Conservation (phyloP, 2,888 invertebrate genomes). For the Sminthurides aquaticus region DNA sequence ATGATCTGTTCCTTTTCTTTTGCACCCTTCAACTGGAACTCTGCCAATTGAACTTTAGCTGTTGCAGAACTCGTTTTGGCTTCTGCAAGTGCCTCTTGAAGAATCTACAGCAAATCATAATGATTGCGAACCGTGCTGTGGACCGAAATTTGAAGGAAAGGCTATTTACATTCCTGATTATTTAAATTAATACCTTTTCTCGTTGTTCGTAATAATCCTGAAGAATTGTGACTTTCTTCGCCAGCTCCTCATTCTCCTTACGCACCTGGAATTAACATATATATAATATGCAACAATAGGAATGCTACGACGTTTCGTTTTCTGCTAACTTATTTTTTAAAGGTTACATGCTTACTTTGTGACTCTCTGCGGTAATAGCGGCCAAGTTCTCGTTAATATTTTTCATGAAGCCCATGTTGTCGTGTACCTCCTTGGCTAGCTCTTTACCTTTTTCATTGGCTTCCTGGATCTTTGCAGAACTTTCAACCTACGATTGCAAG, state of each 20-base stretch:
- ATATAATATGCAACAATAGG: too few species aligned
- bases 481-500: slow-evolving; percentile 40
- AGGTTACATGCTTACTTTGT: slow-evolving; percentile 34
- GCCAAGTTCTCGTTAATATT: slow-evolving; percentile 42
- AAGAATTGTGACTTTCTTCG: slow-evolving; percentile 35
- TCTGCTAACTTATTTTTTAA: too few species aligned
- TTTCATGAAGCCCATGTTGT: slow-evolving; percentile 43
- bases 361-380: slow-evolving; percentile 41
- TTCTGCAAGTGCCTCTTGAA: slow-evolving; percentile 34
- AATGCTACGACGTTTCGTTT: too few species aligned
- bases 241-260: slow-evolving; percentile 41
- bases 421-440: slow-evolving; percentile 40
- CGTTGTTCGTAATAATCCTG: slow-evolving; percentile 41
- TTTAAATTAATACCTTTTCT: slow-evolving; percentile 31
- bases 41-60: slow-evolving; percentile 34
- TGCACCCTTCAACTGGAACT: slow-evolving; percentile 37
- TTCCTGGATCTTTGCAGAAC: slow-evolving; percentile 40
- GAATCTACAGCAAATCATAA: slow-evolving; percentile 24
- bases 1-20: slow-evolving; percentile 41
- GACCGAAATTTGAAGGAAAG: slow-evolving; percentile 1
- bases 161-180: background rate
- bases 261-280: too few species aligned
- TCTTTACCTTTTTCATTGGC: slow-evolving; percentile 43
- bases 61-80: slow-evolving; percentile 30
- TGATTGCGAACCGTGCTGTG: too few species aligned